phyloP scores from a whole-genome alignment of 2,888 invertebrate genomes.

The Plebejus anna region DNA sequence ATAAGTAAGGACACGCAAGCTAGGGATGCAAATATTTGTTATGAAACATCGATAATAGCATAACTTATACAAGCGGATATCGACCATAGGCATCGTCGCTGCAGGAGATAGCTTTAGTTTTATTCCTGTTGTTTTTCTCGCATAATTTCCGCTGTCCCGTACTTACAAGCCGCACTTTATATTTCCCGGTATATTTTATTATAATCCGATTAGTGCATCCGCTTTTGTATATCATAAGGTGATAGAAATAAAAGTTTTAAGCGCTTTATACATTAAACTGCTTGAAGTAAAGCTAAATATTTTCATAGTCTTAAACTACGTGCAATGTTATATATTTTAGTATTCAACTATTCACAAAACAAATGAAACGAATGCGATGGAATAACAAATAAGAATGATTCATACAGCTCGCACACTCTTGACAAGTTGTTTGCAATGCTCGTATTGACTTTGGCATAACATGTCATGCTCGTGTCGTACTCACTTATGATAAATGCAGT shows the following conservation, averaged over 20 bases:
- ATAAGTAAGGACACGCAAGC: background rate
- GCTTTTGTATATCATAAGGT: background rate
- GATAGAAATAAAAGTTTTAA: background rate
- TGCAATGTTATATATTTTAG: background rate
- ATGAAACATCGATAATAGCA: background rate
- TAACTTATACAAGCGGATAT: background rate
- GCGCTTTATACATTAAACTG: background rate
- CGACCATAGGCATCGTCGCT: constrained; percentile 1
- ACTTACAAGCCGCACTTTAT: background rate
- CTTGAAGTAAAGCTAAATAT: background rate
- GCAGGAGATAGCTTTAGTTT: constrained; percentile 19
- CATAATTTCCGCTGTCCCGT: constrained; percentile 15
- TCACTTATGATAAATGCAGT: constrained; percentile 25
- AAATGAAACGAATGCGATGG: constrained; percentile 6
- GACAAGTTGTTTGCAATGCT: constrained; percentile 22
- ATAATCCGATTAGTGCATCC: constrained; percentile 10
- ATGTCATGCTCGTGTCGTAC: constrained; percentile 22
- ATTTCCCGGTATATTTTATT: constrained; percentile 14
- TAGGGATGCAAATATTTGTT: background rate
- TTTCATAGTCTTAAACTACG: background rate
- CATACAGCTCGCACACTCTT: constrained; percentile 2
- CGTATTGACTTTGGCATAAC: constrained; percentile 25
- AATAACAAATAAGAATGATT: constrained; percentile 15
- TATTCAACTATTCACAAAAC: constrained; percentile 11
- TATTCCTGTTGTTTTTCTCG: constrained; percentile 19